Evolutionary conservation across 2,888 invertebrate species (phyloP).

Genomic region (Chironomus tentans): DNA sequence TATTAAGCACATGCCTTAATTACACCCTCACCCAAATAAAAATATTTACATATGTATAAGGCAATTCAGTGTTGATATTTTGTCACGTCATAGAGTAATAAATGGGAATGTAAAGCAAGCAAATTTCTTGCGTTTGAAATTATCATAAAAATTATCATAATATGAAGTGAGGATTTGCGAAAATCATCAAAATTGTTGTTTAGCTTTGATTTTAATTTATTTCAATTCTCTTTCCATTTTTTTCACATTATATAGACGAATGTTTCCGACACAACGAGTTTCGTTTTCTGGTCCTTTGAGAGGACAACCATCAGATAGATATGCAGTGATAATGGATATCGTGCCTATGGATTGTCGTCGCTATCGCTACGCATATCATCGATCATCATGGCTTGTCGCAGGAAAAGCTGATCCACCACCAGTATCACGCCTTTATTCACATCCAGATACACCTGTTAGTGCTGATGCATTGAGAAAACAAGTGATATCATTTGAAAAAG

Average conservation of each 20-base stretch:
- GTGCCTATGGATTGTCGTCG: conserved; percentile 94
- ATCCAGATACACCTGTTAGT: conserved; percentile 93
- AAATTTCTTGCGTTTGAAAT: conserved; percentile 12
- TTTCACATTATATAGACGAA: conserved; percentile 57
- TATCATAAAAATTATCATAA: conserved; percentile 10
- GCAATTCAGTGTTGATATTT: neutral
- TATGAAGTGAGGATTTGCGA: conserved; percentile 5
- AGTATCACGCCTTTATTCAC: conserved; percentile 85
- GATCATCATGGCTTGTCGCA: conserved; percentile 95
- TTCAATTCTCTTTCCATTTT: conserved; percentile 32
- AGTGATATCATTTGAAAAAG: conserved; percentile 96
- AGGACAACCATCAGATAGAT: conserved; percentile 70
- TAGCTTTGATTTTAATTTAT: neutral
- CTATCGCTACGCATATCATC: conserved; percentile 96
- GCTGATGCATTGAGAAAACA: conserved; percentile 93
- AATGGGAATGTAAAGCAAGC: neutral
- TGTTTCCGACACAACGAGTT: conserved; percentile 95
- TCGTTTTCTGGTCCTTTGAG: conserved; percentile 67
- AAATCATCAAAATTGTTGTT: neutral
- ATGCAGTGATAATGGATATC: conserved; percentile 91
- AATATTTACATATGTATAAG: neutral
- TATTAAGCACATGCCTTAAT: neutral
- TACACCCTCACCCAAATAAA: neutral
- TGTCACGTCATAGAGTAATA: conserved; percentile 13
- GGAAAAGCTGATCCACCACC: conserved; percentile 97